phyloP scores from a whole-genome alignment of 2,888 invertebrate genomes.

The Octonoba sinensis region DNA sequence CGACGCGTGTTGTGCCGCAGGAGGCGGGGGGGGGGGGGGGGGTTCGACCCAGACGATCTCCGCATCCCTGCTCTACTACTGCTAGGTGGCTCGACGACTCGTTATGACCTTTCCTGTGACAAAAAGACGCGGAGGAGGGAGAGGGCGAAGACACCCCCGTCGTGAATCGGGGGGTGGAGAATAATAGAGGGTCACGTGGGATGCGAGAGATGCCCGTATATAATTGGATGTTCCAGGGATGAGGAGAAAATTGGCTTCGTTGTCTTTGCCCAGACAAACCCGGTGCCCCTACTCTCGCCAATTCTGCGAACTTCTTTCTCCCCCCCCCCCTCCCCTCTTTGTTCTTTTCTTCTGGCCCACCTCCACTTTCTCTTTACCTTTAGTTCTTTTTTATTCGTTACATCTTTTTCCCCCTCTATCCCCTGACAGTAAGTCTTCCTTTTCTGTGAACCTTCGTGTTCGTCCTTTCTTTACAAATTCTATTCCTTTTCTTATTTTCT shows the following conservation, averaged over 20 bases:
- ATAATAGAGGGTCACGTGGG: slow-evolving; percentile 61
- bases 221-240: slow-evolving; percentile 64
- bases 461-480: not conserved
- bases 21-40: slow-evolving; percentile 19
- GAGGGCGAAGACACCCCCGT: not conserved
- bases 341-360: slow-evolving; percentile 10
- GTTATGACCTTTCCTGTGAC: slow-evolving; percentile 35
- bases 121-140: slow-evolving; percentile 10
- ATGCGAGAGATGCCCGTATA: slow-evolving; percentile 51
- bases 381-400: not conserved
- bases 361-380: slow-evolving; percentile 7
- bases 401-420: not conserved
- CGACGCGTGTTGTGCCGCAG: slow-evolving; percentile 31
- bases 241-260: slow-evolving; percentile 64
- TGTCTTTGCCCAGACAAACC: slow-evolving; percentile 43
- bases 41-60: not conserved
- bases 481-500: not conserved
- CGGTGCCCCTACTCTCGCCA: slow-evolving; percentile 14
- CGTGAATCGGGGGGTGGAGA: slow-evolving; percentile 24
- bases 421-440: no score
- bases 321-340: slow-evolving; percentile 3
- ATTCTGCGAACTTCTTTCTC: slow-evolving; percentile 12
- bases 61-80: slow-evolving; percentile 3
- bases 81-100: slow-evolving; percentile 14
- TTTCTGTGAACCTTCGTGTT: no score